phyloP scores from a whole-genome alignment of 2,113 vertebrate species.

The Romanogobio albipinnatus region DNA sequence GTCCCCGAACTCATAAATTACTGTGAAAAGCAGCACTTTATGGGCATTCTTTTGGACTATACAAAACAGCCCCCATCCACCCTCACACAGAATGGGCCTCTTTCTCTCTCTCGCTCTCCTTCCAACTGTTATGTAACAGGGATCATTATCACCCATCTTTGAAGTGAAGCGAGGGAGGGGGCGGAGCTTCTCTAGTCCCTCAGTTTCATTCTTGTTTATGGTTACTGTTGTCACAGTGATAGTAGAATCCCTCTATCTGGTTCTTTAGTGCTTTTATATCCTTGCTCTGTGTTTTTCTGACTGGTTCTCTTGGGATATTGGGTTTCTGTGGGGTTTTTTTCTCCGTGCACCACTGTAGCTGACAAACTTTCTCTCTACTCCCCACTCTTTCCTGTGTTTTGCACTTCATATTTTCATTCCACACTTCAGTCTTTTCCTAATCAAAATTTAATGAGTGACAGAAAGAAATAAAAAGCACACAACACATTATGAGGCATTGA shows the following conservation, averaged over 20 bases:
- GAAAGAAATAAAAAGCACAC: neutral
- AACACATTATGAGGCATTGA: neutral
- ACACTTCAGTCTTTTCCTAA: constrained; percentile 38
- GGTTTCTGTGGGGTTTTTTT: neutral
- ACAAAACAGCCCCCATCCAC: neutral
- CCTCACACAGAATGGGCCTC: constrained; percentile 1
- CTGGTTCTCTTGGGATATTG: constrained; percentile 10
- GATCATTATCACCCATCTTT: constrained; percentile 42
- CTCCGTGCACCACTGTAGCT: neutral
- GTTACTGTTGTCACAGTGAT: constrained; percentile 39
- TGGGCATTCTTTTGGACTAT: constrained; percentile 26
- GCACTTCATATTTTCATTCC: constrained; percentile 32
- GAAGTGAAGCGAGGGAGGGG: constrained; percentile 37
- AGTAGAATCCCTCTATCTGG: neutral
- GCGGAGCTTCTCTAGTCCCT: constrained; percentile 1
- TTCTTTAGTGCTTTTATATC: neutral
- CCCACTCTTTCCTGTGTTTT: neutral
- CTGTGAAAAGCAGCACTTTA: constrained; percentile 32
- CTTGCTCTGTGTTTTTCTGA: neutral
- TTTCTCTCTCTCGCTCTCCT: constrained; percentile 7
- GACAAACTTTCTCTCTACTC: neutral
- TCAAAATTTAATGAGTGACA: constrained; percentile 3
- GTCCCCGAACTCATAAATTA: constrained; percentile 32
- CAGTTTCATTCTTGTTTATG: constrained; percentile 29
- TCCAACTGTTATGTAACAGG: constrained; percentile 20